Evolutionary conservation across 37 sponge, comb jelly and placozoan genomes (phyloP), one percentile per base, ranked within the genome.

Genomic region (Eunapius fragilis): DNA sequence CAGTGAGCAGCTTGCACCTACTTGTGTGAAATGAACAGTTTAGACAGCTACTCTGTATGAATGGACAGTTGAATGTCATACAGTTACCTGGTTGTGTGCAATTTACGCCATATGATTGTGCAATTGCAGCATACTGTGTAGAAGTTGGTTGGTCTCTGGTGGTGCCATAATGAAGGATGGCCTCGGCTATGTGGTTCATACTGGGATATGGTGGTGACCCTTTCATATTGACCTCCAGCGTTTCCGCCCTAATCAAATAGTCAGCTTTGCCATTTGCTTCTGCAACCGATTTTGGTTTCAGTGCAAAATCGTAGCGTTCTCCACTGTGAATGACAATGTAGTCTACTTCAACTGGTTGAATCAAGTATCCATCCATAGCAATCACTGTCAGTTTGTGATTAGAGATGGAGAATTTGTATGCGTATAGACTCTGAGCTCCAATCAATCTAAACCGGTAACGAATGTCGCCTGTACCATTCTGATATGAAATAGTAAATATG

Each of bases 291-390:
- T 91, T 79, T 22, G 86, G 48, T 69, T 47, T 79, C 17, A 93
- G 11, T 11, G 86, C 45, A 12, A 93, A 36, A 77, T 93, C 94
- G 72, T 87, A 93, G 13, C 94, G 75, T 67, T 93, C 94, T 32
- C 90, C 94, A 3, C 77, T 58, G 58, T 86, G 75, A 2, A 94
- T 72, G 14, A 83, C 83, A 33, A 93, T 32, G 48, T 81, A 91
- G 37, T 83, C 82, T 6, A 89, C 94, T 26, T 83, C 75, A 37
- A 69, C 37, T 27, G 81, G 74, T 37, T 87, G 67, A 26, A 93
- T 72, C 23, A 70, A 27, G 72, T 68, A 22, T 13, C 85, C 94
- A 79, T 93, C 94, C 19, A 82, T 82, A 27, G 94, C 87, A 37
- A 88, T 67, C 25, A 93, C 85, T 36, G 82, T 84, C 23, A 93